Conservation (phyloP, 2,888 invertebrate genomes). For the Pseudanteris insignis region DNA sequence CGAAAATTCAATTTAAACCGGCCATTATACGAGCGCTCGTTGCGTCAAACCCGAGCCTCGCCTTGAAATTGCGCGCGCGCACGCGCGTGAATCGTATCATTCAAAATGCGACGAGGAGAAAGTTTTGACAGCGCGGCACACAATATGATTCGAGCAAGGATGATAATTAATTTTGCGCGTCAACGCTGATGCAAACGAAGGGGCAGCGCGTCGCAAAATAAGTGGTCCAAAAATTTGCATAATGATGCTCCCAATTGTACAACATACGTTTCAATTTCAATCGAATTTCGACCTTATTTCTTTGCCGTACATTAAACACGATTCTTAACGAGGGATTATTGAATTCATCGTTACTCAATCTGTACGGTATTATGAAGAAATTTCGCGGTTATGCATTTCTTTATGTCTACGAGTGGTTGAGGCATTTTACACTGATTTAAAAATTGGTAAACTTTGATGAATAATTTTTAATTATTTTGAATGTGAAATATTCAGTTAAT, state of each 20-base stretch:
- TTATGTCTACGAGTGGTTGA: too few relatives aligned
- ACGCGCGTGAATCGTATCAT: conserved; percentile 31
- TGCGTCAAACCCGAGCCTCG: conserved; percentile 34
- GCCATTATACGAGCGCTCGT: conserved; percentile 52
- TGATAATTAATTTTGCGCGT: conserved; percentile 38
- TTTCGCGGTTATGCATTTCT: too few relatives aligned
- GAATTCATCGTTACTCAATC: too few relatives aligned
- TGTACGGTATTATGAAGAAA: too few relatives aligned
- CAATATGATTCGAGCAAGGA: conserved; percentile 27
- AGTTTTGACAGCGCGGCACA: conserved; percentile 37
- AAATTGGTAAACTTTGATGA: too few relatives aligned
- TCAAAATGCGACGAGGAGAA: conserved; percentile 39
- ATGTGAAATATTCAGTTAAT: too few relatives aligned
- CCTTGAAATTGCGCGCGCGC: conserved; percentile 33
- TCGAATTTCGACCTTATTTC: background rate
- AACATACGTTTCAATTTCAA: background rate
- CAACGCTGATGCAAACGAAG: conserved; percentile 17
- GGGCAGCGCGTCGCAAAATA: conserved; percentile 22
- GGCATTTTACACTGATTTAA: too few relatives aligned
- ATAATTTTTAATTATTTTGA: too few relatives aligned
- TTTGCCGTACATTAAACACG: too few relatives aligned
- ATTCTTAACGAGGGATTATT: too few relatives aligned
- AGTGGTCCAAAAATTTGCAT: conserved; percentile 15
- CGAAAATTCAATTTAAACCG: conserved; percentile 60
- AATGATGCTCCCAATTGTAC: conserved; percentile 4